Base-by-base conservation (phyloP, 1,140 invertebrate species). In the Streblospio benedicti region DNA sequence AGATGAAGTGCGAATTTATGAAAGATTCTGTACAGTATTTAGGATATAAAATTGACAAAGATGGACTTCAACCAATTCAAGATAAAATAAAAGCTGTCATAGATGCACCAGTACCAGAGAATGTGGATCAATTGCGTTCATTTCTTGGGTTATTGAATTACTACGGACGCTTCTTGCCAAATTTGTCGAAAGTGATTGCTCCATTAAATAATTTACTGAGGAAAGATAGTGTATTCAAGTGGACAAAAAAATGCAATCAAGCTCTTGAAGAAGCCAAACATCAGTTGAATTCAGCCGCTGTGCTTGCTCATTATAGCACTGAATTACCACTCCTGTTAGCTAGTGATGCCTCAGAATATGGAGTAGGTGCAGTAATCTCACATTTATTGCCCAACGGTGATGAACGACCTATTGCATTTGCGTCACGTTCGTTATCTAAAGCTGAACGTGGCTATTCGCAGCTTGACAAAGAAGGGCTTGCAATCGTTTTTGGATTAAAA, bases 401-500 rank as follows among this genome's bases (percentile, higher is more conserved):
- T 73, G 60, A 76, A 57, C 59, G 61, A 62, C 77, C 78, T 4
- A 72, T 82, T 30, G 72, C 73, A 3, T 81, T 77, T 67, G 72
- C 72, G 12, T 81, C 76, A 1, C 49, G 78, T 59, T 70, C 68
- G 2, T 56, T 83, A 14, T 69, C 67, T 12, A 43, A 57, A 30
- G 66, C 79, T 33, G 79, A 84, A 67, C 64, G 67, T 62, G 78
- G 79, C 6, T 84, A 83, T 38, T 1, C 76, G 14, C 65, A 82
- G 62, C 77, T 82, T 16, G 76, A 81, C 51, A 79, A 76, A 54
- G 79, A 84, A 66, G 77, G 74, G 0, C 59, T 81, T n/a, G 77
- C 75, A 0, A 73, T 82, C 25, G 68, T 79, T 5, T 81, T 67
- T 65, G 74, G 64, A 6, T 63, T 80, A 12, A 54, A 71, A 52